A percentile compares a stretch with the other conserved stretches of the same genome.
Evolutionary conservation across 2,888 invertebrate species (phyloP).

Genomic region (Saturnia japonica): DNA sequence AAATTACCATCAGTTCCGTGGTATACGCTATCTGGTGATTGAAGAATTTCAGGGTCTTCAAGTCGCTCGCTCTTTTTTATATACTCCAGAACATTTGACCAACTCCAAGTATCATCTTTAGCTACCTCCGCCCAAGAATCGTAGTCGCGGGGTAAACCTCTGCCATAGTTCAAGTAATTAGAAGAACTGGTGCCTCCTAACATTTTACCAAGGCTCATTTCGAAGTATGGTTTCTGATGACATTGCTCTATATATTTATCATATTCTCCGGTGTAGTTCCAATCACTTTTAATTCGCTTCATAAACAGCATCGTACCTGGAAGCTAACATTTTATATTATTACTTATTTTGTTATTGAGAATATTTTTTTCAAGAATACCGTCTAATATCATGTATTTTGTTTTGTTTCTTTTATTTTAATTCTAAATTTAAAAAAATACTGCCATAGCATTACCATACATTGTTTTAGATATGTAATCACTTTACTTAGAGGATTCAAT

Average conservation of each 20-base stretch:
- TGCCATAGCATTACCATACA: no score
- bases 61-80: conserved; percentile 68
- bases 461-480: no score
- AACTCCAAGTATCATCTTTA: conserved; percentile 76
- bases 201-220: conserved; percentile 76
- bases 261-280: conserved; percentile 48
- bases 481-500: no score
- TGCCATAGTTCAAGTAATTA: conserved; percentile 75
- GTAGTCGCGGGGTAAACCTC: conserved; percentile 49
- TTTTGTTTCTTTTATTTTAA: no score
- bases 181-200: conserved; percentile 78
- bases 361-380: not conserved
- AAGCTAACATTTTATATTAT: conserved; percentile 14
- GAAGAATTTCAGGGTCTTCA: conserved; percentile 34
- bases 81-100: conserved; percentile 68
- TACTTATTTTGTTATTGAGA: not conserved
- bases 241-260: conserved; percentile 39
- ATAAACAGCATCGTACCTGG: conserved; percentile 16
- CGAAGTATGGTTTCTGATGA: conserved; percentile 14
- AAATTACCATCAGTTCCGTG: conserved; percentile 32
- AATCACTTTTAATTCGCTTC: conserved; percentile 18
- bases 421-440: no score
- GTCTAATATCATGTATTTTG: no score
- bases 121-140: conserved; percentile 72
- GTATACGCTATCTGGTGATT: conserved; percentile 32